Evolutionary conservation across 2,797 vertebrate genomes (phyloP), one percentile per base, ranked within the genome.

Genomic region (Paguma larvata): DNA sequence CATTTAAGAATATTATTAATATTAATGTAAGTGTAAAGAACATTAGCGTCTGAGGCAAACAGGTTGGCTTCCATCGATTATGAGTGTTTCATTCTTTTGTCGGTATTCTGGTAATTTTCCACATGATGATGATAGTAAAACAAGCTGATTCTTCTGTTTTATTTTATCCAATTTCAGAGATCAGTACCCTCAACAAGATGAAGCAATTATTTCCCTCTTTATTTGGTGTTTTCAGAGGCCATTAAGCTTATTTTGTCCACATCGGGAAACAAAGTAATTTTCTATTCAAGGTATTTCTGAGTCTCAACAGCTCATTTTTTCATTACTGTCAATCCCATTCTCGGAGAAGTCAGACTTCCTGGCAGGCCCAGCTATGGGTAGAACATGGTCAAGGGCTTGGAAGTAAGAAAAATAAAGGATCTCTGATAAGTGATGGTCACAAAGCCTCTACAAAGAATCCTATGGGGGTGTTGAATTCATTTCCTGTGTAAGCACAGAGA

Each of bases 141-240:
- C 63, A 53, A 92, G 63, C 23, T 75, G 95, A 95, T 95, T 77
- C 68, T 23, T 94, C 78, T 83, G 72, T 97, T 97, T 97, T 95
- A 95, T 95, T 96, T 97, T 92, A 97, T 90, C 95, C 95, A 97
- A 92, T 97, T 98, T 97, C 95, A 97, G 94, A 98, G 93, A 88
- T 97, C 95, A 97, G 90, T 97, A 96, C 93, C 78, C 68, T 94
- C 82, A 85, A 91, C 44, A 78, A 97, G 85, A 97, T 91, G 78
- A 98, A 96, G 82, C 89, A 93, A 95, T 97, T 95, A 96, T 94
- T 96, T 95, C 92, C 75, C 80, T 89, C 91, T 96, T 97, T 96
- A 93, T 84, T 96, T 97, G 91, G 51, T 97, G 93, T 92, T 97
- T 98, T 97, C 70, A 96, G 94, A 97, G 95, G 84, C 70, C 93